These are phyloP conservation scores for Junco hyemalis DNA, from an alignment of 2,113 vertebrate species.

Conservation along the genomic window DNA sequence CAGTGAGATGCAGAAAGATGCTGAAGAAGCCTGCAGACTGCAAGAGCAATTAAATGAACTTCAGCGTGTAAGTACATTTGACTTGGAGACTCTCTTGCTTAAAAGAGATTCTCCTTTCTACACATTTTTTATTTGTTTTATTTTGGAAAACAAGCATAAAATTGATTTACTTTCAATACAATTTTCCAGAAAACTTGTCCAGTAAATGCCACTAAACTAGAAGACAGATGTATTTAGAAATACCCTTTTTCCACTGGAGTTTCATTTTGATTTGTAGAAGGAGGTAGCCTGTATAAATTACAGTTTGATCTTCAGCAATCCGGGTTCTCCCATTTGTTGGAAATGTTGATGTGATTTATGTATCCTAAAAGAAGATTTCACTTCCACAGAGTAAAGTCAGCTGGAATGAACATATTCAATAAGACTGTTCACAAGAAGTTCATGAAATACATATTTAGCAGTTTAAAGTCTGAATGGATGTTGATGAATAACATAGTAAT, in stretches of 20 bases:
- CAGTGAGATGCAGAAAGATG: slow-evolving; percentile 49
- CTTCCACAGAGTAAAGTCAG: neutral
- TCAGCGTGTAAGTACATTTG: slow-evolving; percentile 74
- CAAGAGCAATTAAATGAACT: slow-evolving; percentile 68
- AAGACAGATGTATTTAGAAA: neutral
- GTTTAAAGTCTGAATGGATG: neutral
- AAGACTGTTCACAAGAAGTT: neutral
- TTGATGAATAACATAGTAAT: neutral
- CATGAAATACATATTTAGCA: neutral
- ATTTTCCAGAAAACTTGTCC: neutral
- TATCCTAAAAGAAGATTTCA: neutral
- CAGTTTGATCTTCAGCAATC: neutral
- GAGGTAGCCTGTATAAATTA: neutral
- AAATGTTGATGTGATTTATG: neutral
- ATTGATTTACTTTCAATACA: neutral
- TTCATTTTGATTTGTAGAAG: neutral
- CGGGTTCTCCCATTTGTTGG: neutral
- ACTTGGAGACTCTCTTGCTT: neutral
- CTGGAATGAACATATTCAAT: neutral
- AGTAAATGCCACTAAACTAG: neutral
- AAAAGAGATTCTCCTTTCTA: neutral
- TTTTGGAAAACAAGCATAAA: slow-evolving; percentile 13
- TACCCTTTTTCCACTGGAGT: neutral
- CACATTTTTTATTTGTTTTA: neutral
- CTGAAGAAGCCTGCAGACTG: slow-evolving; percentile 59